phyloP scores from a whole-genome alignment of 2,113 vertebrate species.

The Strix aluco region DNA sequence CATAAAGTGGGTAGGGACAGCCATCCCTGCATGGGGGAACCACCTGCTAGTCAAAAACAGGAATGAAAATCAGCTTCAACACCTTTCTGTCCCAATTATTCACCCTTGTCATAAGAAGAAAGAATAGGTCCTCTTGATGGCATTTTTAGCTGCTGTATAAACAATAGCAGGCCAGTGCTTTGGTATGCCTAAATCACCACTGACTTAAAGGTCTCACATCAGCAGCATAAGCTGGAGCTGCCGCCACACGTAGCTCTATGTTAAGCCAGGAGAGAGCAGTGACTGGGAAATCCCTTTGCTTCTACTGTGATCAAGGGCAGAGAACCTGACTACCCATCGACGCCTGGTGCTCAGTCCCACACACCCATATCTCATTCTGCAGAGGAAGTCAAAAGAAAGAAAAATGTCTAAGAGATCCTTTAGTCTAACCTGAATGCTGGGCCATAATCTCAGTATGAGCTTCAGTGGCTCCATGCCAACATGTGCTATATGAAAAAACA shows the following conservation, averaged over 20 bases:
- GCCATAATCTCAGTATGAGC: not conserved
- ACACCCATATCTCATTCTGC: not conserved
- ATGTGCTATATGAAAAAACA: not conserved
- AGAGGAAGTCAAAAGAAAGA: not conserved
- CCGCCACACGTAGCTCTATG: fast-evolving
- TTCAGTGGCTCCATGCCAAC: not conserved
- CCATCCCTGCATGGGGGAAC: fast-evolving
- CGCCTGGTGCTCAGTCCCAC: not conserved
- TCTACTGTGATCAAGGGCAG: not conserved
- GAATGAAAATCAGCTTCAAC: not conserved
- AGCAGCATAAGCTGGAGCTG: not conserved
- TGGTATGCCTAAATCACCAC: not conserved
- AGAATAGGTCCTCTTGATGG: not conserved
- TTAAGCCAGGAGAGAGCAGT: not conserved
- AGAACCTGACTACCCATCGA: not conserved
- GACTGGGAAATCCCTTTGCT: not conserved
- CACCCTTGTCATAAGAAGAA: not conserved
- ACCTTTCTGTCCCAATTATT: not conserved
- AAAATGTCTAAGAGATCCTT: not conserved
- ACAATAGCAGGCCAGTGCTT: not conserved
- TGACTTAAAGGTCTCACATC: not conserved
- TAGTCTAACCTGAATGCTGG: not conserved
- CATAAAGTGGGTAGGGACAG: not conserved
- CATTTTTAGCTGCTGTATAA: not conserved
- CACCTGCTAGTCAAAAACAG: not conserved